These are phyloP conservation scores for Blastobasis adustella DNA, from an alignment of 2,888 invertebrate genomes.

Conservation along the genomic window DNA sequence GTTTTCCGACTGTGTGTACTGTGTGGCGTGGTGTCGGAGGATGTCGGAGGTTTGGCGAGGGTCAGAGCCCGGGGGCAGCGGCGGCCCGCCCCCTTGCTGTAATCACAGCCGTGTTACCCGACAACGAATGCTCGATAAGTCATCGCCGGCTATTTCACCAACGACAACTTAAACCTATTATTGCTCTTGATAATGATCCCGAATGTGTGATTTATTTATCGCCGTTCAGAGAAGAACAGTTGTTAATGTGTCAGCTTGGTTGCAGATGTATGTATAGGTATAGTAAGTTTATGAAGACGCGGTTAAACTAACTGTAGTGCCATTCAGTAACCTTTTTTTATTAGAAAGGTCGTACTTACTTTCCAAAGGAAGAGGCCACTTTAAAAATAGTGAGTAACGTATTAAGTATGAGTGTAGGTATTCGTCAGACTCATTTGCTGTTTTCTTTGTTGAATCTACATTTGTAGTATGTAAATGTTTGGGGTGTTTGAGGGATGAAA, in stretches of 20 bases:
- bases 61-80: slow-evolving; percentile 10
- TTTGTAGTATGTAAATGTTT: no score
- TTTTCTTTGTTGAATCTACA: no score
- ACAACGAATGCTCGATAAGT: slow-evolving; percentile 48
- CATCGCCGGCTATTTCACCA: slow-evolving; percentile 25
- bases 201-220: slow-evolving; percentile 22
- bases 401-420: no score
- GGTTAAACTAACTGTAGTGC: no score
- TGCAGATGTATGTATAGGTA: no score
- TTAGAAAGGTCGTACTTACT: no score
- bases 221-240: slow-evolving; percentile 19
- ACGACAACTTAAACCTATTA: slow-evolving; percentile 32
- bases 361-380: no score
- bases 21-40: background rate
- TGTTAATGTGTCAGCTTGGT: background rate
- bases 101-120: slow-evolving; percentile 38
- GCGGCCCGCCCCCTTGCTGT: slow-evolving; percentile 22
- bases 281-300: no score
- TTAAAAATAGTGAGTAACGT: no score
- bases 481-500: no score
- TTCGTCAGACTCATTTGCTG: no score
- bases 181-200: slow-evolving; percentile 8
- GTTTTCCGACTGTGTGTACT: background rate
- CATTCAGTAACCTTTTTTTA: no score
- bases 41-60: slow-evolving; percentile 2